Evolutionary conservation across 2,797 vertebrate species (phyloP), one percentile per base, ranked within the genome.

Genomic region (Coracias cyanogaster): DNA sequence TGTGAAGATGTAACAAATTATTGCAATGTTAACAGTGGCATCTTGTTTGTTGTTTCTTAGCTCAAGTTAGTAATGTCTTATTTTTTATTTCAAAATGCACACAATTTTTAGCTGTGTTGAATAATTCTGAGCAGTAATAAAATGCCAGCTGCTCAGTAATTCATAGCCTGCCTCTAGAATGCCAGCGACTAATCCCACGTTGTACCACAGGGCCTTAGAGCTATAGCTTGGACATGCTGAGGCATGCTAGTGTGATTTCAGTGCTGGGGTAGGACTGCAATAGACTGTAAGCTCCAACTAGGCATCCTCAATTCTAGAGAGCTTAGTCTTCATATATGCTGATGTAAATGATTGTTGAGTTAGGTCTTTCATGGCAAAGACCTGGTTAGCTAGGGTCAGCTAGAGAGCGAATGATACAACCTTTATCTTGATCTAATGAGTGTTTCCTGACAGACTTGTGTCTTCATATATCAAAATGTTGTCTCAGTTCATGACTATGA

Each of bases 191-290:
- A 65, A 45, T 55, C 37, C 67, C 4, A 3, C 2, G 0, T 45
- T 19, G 33, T n/a, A 49, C 29, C 4, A 4, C 58, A 46, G 55
- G 7, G 10, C 10, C 15, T 5, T 61, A 25, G 22, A 55, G 15
- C 35, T 55, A 3, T 20, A 55, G 71, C 31, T 15, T 46, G 45
- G 60, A 24, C 24, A 54, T 17, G 29, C 7, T 3, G 2, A 0
- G 5, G 12, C 10, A 46, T 3, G 5, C 9, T 0, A 0, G 9
- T 28, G 25, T 35, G 62, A 37, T 54, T 79, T 18, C n/a, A 37
- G 33, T 26, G 15, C 37, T 26, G 29, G 57, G 18, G 13, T 67
- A 51, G 54, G 29, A 37, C 24, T 71, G 43, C 7, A 10, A 49
- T n/a, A 41, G 29, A 52, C 12, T 18, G 4, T 45, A 62, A 83